These are phyloP conservation scores for Pseudorectes ferrugineus DNA, from an alignment of 2,113 vertebrate species.

Conservation along the genomic window DNA sequence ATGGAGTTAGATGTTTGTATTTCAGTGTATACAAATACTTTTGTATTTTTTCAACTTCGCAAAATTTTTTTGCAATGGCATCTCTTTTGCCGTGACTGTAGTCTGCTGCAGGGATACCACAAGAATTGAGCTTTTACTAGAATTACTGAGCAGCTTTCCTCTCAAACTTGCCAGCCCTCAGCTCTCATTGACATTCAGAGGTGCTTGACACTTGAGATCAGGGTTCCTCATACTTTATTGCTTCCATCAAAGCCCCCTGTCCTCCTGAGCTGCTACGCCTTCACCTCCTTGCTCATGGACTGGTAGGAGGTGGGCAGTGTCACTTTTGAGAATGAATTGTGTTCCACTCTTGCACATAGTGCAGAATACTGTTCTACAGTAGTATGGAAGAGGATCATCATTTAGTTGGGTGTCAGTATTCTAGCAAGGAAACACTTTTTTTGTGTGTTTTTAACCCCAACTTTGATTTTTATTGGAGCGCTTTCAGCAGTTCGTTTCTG, in stretches of 20 bases:
- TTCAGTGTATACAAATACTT: neutral
- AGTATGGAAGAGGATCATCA: neutral
- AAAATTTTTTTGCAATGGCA: neutral
- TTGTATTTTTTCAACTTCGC: neutral
- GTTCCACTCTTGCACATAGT: neutral
- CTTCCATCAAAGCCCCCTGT: neutral
- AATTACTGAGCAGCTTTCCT: neutral
- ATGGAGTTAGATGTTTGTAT: neutral
- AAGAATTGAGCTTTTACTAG: neutral
- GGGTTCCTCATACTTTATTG: neutral
- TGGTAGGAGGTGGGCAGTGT: neutral
- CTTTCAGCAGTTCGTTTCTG: neutral
- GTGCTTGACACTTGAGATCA: neutral
- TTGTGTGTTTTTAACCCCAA: neutral
- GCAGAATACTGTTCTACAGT: neutral
- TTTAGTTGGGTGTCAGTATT: neutral
- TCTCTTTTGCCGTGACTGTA: neutral
- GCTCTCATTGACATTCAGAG: neutral
- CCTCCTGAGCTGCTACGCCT: neutral
- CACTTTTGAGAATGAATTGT: neutral
- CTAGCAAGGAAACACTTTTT: neutral
- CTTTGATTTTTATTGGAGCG: neutral
- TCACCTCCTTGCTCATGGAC: neutral
- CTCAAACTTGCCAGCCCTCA: neutral
- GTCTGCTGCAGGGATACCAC: neutral